Base-by-base conservation (phyloP, 2,888 invertebrate species). In the Lepetodrilus schrolli region DNA sequence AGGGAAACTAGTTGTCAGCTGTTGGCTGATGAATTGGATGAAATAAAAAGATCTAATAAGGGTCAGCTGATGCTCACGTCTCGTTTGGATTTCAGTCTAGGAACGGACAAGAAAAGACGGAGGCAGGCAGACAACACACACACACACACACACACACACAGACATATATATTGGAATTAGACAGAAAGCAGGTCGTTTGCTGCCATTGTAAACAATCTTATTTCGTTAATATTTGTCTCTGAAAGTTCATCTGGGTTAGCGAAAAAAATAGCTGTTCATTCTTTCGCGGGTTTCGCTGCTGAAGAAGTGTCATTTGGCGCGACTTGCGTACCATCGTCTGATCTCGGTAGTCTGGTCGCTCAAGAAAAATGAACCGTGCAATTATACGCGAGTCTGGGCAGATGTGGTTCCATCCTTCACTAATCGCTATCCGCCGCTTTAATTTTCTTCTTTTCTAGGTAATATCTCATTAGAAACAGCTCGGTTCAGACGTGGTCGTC, bases 21-120 rank as follows among this genome's bases (percentile, higher is more conserved):
- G 26, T 26, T 23, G n/a, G 30, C 17, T n/a, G 17, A 34, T 26
- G 58, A n/a, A 58, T 4, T 30, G 26, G 43, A 68, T 68, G 68
- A 47, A 68, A 68, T 43, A 47, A 68, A 68, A 47, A 68, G 68
- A 68, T 68, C 68, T 68, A 68, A 43, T 68, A 68, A 43, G 68
- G 43, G 30, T 47, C 23, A 26, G 23, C 43, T 68, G 43, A 8
- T 68, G 43, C 47, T 26, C 17, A 68, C 68, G 26, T 68, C 30
- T 58, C 58, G 58, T 30, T 30, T 20, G 48, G 17, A 17, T 48
- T 21, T 4, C 48, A n/a, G n/a, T n/a, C n/a, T n/a, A n/a, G n/a
- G n/a, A n/a, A n/a, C n/a, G n/a, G n/a, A n/a, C n/a, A n/a, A n/a
- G n/a, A n/a, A n/a, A n/a, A n/a, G n/a, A n/a, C n/a, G n/a, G n/a